phyloP scores from a whole-genome alignment of 2,888 invertebrate genomes.

The Endomychus coccineus region DNA sequence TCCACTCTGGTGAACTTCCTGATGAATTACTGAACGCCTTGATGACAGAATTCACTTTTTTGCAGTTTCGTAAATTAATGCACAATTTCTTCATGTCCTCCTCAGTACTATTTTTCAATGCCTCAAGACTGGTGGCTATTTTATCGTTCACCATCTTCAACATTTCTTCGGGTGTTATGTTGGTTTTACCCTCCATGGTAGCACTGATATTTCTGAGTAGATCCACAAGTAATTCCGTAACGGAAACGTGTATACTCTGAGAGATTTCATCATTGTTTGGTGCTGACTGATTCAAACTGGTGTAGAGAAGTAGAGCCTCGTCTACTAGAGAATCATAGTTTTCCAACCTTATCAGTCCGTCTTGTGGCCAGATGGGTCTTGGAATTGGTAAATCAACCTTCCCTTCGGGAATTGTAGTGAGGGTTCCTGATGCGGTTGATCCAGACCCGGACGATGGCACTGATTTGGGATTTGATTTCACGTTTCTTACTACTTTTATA shows the following conservation, averaged over 20 bases:
- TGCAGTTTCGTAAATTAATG: conserved; percentile 39
- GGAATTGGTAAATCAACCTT: conserved; percentile 41
- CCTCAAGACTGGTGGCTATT: conserved; percentile 36
- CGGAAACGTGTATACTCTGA: conserved; percentile 31
- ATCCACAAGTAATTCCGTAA: conserved; percentile 41
- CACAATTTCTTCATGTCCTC: conserved; percentile 42
- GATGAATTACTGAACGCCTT: conserved; percentile 39
- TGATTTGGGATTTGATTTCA: conserved; percentile 30
- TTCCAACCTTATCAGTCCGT: conserved; percentile 21
- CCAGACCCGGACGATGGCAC: conserved; percentile 28
- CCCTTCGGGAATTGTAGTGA: conserved; percentile 46
- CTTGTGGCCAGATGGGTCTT: conserved; percentile 42
- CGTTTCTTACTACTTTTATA: conserved; percentile 32
- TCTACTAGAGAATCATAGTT: conserved; percentile 40
- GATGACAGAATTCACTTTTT: conserved; percentile 38
- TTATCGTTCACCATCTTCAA: conserved; percentile 39
- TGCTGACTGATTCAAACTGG: conserved; percentile 35
- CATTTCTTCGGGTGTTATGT: conserved; percentile 38
- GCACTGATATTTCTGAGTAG: conserved; percentile 40
- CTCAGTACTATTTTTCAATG: conserved; percentile 37
- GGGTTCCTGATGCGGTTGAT: conserved; percentile 34
- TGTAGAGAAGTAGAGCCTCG: conserved; percentile 40
- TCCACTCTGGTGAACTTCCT: conserved; percentile 33
- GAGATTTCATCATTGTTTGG: conserved; percentile 21
- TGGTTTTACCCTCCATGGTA: conserved; percentile 37